A percentile compares a stretch with the other conserved stretches of the same genome.
Conservation (phyloP, 2,113 vertebrate species). For the Callipepla squamata region DNA sequence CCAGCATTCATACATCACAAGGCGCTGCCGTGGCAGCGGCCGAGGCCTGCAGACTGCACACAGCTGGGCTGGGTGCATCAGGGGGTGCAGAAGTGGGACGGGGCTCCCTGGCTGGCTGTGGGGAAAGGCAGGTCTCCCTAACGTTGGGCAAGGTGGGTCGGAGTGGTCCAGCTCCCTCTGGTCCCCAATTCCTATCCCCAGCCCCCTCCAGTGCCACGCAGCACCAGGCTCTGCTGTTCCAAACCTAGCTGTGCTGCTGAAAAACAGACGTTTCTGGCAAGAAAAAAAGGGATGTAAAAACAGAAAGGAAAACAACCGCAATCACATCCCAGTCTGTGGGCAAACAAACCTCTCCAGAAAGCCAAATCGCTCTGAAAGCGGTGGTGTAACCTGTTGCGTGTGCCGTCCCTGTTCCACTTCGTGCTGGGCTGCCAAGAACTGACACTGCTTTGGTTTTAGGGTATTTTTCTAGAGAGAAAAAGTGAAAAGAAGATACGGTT, state of each 20-base stretch:
- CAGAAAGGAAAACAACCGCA: not conserved
- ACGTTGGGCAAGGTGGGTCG: too few species aligned
- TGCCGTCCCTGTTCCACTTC: not conserved
- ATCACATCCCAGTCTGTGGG: not conserved
- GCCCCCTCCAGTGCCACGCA: fast-evolving
- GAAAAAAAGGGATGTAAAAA: not conserved
- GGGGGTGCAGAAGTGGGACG: not conserved
- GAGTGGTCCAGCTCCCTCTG: fast-evolving
- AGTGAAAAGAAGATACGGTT: not conserved
- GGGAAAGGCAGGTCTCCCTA: not conserved
- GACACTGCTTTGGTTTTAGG: not conserved
- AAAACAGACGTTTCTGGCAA: not conserved
- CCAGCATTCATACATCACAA: not conserved
- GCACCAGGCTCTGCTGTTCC: not conserved
- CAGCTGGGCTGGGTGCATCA: not conserved
- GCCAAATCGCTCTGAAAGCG: not conserved
- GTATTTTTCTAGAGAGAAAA: not conserved
- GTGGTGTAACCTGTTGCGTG: not conserved
- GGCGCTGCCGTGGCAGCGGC: not conserved
- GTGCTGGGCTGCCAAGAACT: not conserved
- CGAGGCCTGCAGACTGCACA: fast-evolving
- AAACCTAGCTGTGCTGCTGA: fast-evolving
- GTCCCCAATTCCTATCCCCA: not conserved
- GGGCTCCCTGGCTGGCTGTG: not conserved
- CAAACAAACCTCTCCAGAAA: not conserved